Evolutionary conservation across 2,113 vertebrate genomes (phyloP), one percentile per base, ranked within the genome.

Genomic region (Balaeniceps rex): DNA sequence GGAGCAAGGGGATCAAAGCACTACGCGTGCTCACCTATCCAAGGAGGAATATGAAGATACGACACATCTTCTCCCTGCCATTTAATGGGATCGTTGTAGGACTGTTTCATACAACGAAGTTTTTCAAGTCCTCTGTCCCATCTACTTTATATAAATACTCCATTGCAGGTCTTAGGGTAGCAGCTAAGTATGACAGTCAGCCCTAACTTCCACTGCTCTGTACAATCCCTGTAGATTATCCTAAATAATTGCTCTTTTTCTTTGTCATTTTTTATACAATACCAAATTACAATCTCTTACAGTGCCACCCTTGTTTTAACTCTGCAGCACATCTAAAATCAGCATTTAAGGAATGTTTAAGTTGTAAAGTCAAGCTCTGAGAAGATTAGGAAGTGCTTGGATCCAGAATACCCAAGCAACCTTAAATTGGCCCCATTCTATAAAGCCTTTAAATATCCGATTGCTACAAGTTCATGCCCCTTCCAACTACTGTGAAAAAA

Each of bases 381-480:
- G 92, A 88, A 90, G 90, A 93, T 92, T 87, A 95, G 89, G 96
- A 78, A 90, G 68, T 81, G 79, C 76, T 71, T 81, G 88, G 76
- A 93, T 90, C 90, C 90, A 83, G 85, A 88, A 86, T 92, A 95
- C 69, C 64, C 77, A 79, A 79, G 65, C 36, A 95, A 85, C 21
- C 33, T 90, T 86, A 93, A 92, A 93, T 44, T 90, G 71, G 94
- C 85, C 68, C 87, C 58, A 31, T 83, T 77, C 69, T 92, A 84
- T 75, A 74, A 95, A 95, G 64, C 54, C 87, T 92, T 90, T 71
- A 83, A 95, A 90, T 87, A 94, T 90, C n/a, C 29, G 4, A 92
- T 81, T 95, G 85, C 88, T 96, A 60, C 88, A 93, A 96, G 94
- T 96, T 95, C 97, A 92, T 97, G 92, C 93, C 95, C 95, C 94